A percentile compares a stretch with the other conserved stretches of the same genome.
These are phyloP conservation scores for Eurypyga helias DNA, from an alignment of 2,113 vertebrate species.

Conservation along the genomic window DNA sequence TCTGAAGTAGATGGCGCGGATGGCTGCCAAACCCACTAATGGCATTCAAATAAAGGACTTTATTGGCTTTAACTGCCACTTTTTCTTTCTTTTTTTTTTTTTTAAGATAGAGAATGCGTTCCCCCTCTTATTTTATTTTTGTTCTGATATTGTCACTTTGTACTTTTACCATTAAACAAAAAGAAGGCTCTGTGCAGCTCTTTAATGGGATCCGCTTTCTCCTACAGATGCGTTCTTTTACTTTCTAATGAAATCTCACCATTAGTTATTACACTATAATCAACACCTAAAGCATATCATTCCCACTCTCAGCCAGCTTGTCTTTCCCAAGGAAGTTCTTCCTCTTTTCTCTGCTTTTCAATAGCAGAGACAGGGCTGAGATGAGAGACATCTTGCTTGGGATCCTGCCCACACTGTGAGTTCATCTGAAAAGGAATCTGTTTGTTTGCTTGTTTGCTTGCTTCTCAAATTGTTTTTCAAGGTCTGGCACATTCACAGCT, in stretches of 20 bases:
- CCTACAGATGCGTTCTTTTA: not conserved
- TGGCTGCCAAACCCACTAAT: slow-evolving; percentile 88
- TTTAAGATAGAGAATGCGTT: not conserved
- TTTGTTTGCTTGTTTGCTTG: slow-evolving; percentile 58
- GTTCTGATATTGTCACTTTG: slow-evolving; percentile 24
- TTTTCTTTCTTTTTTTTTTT: slow-evolving; percentile 6
- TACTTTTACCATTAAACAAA: slow-evolving; percentile 28
- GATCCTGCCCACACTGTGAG: slow-evolving; percentile 35
- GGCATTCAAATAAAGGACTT: slow-evolving; percentile 83
- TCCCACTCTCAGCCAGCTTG: not conserved
- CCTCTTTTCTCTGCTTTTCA: slow-evolving; percentile 46
- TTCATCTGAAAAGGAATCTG: slow-evolving; percentile 62
- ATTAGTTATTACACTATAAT: not conserved
- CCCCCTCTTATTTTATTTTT: slow-evolving; percentile 14
- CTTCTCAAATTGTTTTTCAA: slow-evolving; percentile 54
- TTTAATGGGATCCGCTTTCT: not conserved
- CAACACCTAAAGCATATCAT: slow-evolving; percentile 14
- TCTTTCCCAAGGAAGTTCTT: slow-evolving; percentile 31
- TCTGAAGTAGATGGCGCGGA: slow-evolving; percentile 84
- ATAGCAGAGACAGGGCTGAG: slow-evolving; percentile 29
- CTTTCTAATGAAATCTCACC: slow-evolving; percentile 8
- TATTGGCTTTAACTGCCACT: slow-evolving; percentile 73
- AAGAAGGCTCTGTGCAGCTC: not conserved
- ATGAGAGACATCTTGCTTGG: slow-evolving; percentile 53
- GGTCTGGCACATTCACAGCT: slow-evolving; percentile 30